Conservation (phyloP, 2,797 vertebrate species). For the Vireo griseus region DNA sequence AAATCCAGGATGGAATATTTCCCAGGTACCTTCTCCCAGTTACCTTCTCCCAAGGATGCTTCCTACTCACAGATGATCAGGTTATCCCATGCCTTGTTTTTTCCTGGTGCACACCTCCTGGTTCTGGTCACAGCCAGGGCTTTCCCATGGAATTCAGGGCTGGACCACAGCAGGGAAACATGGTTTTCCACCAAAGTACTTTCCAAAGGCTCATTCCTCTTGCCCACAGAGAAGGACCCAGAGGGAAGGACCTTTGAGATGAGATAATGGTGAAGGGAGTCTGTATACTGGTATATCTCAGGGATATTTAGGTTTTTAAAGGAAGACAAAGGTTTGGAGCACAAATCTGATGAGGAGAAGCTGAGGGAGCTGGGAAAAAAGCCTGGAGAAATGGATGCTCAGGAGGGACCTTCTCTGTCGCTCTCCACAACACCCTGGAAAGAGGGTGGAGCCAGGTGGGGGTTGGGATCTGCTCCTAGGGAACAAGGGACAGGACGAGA, state of each 20-base stretch:
- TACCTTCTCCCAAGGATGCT: not conserved
- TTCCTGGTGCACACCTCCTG: not conserved
- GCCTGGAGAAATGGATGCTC: not conserved
- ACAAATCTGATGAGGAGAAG: not conserved
- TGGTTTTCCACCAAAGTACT: not conserved
- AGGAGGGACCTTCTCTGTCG: not conserved
- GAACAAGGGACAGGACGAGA: not conserved
- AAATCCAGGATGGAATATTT: not conserved
- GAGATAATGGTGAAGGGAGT: not conserved
- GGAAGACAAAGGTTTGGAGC: not conserved
- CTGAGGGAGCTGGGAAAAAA: not conserved
- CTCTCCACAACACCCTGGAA: not conserved
- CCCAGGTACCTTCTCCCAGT: not conserved
- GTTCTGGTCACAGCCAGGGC: not conserved
- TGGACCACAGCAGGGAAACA: rapidly evolving
- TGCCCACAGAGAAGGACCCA: not conserved
- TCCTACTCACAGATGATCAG: not conserved
- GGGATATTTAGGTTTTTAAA: not conserved
- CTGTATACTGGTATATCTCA: not conserved
- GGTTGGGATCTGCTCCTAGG: not conserved
- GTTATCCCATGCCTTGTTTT: not conserved
- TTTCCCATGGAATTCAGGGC: not conserved
- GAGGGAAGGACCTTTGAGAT: not conserved
- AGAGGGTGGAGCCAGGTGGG: not conserved
- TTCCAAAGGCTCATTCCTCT: not conserved